Evolutionary conservation across 2,797 vertebrate species (phyloP).

Genomic region (Gobionotothen gibberifrons): DNA sequence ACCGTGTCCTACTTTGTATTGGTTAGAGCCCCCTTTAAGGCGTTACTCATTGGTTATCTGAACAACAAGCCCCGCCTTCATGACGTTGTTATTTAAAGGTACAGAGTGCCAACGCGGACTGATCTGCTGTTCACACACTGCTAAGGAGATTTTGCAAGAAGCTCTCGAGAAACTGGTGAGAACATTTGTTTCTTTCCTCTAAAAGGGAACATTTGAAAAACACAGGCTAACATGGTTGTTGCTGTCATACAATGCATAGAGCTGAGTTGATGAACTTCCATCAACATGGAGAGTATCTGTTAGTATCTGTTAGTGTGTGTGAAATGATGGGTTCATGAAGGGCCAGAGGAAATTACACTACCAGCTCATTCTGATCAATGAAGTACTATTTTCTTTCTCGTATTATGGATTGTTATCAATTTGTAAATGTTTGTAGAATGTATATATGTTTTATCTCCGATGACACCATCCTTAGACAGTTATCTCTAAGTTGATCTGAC

Average conservation of each 20-base stretch:
- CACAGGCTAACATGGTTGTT: background rate
- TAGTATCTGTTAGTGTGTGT: background rate
- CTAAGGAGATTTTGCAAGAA: background rate
- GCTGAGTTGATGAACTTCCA: background rate
- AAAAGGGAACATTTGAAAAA: background rate
- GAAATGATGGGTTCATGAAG: background rate
- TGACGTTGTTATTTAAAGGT: constrained; percentile 65
- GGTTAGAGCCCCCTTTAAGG: constrained; percentile 21
- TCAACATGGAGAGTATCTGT: background rate
- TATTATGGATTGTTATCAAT: background rate
- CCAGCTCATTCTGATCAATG: background rate
- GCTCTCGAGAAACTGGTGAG: constrained; percentile 54
- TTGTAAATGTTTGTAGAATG: background rate
- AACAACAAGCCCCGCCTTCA: constrained; percentile 41
- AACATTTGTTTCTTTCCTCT: background rate
- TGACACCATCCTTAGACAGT: background rate
- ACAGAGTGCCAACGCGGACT: constrained; percentile 71
- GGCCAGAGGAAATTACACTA: background rate
- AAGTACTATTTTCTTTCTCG: background rate
- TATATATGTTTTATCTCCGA: background rate
- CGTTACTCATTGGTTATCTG: constrained; percentile 45
- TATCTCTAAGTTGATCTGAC: background rate
- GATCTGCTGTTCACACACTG: background rate
- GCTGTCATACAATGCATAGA: background rate
- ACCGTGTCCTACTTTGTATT: constrained; percentile 58